Base-by-base conservation (phyloP, 2,113 vertebrate species). In the Butastur rufipennis region DNA sequence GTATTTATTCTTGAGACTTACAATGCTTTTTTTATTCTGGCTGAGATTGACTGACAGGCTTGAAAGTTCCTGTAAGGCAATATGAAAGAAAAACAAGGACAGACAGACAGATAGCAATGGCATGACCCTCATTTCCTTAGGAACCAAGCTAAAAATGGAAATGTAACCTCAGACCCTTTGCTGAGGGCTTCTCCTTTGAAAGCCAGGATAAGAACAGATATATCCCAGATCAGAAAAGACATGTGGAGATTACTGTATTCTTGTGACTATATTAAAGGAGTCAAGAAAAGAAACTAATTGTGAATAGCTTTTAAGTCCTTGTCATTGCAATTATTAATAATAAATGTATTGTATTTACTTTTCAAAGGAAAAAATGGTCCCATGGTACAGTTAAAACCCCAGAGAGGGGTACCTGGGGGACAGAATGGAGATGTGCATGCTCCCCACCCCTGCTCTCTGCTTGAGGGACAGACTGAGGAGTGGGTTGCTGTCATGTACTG, bases 81-180 rank as follows among this genome's bases (percentile, higher is more conserved):
- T 42, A 67, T 38, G 70, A 86, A 62, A 95, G 81, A 80, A 94
- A 94, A 96, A 96, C 87, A 91, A 80, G 78, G 84, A 85, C 84
- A 81, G 93, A 94, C 94, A 94, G 65, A 97, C 93, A 86, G 68
- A 77, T 50, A 93, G 90, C 58, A 85, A 70, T 74, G 75, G 42
- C 91, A 67, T 62, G 70, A 93, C 87, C 81, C 67, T 95, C 32
- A 71, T 86, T 95, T 93, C 94, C 93, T 89, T 85, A 88, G 74
- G 93, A 96, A 96, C 34, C 27, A 88, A 88, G 87, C 88, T 93
- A 94, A 85, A 96, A 97, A 96, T 94, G 93, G 96, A 93, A 94
- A 90, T 23, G 40, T 93, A 90, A 97, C 96, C 95, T 82, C 85
- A 86, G 93, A 93, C 48, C 71, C 79, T 96, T 82, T 73, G 83